Evolutionary conservation across 2,797 vertebrate species (phyloP), one percentile per base, ranked within the genome.

Genomic region (Tapirus indicus): DNA sequence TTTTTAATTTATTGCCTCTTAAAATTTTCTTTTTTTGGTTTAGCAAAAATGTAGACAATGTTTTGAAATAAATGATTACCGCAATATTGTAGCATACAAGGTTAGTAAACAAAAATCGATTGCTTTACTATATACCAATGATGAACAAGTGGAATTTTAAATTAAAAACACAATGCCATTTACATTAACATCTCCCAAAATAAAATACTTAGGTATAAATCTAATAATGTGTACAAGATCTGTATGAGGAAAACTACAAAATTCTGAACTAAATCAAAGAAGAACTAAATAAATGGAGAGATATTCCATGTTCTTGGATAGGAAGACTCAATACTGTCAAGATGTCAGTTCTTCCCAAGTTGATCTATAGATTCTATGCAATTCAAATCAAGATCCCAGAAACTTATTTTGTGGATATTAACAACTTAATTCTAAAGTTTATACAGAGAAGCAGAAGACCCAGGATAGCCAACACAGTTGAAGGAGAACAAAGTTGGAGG

Each of bases 141-240:
- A 71, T 29, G 49, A 95, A 38, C 62, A 83, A 88, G 20, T 54
- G 23, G 62, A 74, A 95, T 84, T 84, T 91, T 9, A 64, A 91
- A 83, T 83, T 58, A 60, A 85, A 93, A 52, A 44, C 9, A 86
- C 4, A 92, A 1, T 32, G 27, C 49, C 10, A n/a, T 84, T 79
- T 72, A 25, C 6, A 80, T 49, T 10, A 29, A 35, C 18, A 83
- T 25, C 41, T 21, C n/a, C 69, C 7, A 32, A 77, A 79, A 66
- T 88, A 38, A 78, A 93, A 77, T 83, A 75, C 11, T 49, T 69
- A 49, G 20, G 11, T 91, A 16, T 75, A 91, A 88, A 62, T 79
- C n/a, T 74, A 77, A 83, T 12, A 79, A 78, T 72, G 68, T 13
- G 17, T 83, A 14, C 10, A 90, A 66, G 23, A 79, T 32, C 32